Conservation (phyloP, 2,113 vertebrate species). For the Terrapene triunguis region DNA sequence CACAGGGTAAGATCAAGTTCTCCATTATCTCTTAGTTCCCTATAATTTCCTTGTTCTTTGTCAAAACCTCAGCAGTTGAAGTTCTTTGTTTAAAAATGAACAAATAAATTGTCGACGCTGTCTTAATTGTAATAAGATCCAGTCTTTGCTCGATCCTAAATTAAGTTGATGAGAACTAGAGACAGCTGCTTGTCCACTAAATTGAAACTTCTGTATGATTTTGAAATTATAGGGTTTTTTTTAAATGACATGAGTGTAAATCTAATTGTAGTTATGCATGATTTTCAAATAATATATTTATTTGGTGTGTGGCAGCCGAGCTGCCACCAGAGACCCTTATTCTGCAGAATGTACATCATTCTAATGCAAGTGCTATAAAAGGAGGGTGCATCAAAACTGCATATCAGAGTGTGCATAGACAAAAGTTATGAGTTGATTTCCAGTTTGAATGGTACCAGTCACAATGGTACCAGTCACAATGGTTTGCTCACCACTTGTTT, state of each 20-base stretch:
- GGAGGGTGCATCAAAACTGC: background rate
- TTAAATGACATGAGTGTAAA: background rate
- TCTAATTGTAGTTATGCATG: background rate
- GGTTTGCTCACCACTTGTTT: background rate
- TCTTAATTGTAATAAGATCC: background rate
- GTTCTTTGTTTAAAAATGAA: constrained; percentile 2
- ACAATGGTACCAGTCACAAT: background rate
- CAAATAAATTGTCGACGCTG: background rate
- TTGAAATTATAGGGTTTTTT: background rate
- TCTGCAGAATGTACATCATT: background rate
- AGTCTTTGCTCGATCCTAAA: background rate
- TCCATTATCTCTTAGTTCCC: background rate
- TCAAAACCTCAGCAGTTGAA: background rate
- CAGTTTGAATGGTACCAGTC: too few relatives aligned
- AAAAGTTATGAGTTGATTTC: background rate
- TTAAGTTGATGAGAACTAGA: background rate
- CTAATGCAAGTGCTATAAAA: background rate
- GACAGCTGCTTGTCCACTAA: background rate
- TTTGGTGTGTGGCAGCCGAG: background rate
- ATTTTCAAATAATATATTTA: background rate
- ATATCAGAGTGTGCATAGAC: background rate
- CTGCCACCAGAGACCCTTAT: accelerated
- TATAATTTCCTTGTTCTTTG: background rate
- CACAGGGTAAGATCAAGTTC: background rate
- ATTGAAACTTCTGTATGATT: background rate